phyloP scores from a whole-genome alignment of 1,140 invertebrate genomes.

The Platyura marginata region DNA sequence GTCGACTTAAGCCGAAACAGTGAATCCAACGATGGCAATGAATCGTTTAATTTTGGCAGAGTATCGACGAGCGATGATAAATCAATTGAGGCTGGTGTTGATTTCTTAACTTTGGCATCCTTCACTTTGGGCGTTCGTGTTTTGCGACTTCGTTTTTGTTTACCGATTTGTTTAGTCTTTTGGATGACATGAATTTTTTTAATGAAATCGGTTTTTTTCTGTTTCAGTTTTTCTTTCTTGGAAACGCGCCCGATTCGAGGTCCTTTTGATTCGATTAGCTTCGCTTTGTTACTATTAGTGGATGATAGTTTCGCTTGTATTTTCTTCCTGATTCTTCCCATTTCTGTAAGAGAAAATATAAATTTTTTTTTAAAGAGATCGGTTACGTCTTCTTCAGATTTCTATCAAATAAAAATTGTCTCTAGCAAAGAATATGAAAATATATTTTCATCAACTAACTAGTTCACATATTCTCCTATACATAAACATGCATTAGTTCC shows the following conservation, averaged over 20 bases:
- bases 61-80: not conserved
- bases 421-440: too few species aligned
- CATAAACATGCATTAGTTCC: slow-evolving; percentile 91
- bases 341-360: too few species aligned
- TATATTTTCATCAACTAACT: not conserved
- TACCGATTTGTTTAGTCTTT: not conserved
- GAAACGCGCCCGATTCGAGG: too few species aligned
- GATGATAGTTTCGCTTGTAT: too few species aligned
- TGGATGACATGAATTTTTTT: not conserved
- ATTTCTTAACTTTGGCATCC: not conserved
- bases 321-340: too few species aligned
- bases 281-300: too few species aligned
- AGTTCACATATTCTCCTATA: slow-evolving; percentile 22
- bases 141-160: not conserved
- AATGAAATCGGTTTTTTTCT: not conserved
- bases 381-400: too few species aligned
- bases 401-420: too few species aligned
- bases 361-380: too few species aligned
- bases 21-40: not conserved
- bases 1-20: not conserved
- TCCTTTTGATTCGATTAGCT: too few species aligned
- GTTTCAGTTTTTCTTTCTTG: not conserved
- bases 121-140: not conserved
- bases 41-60: not conserved
- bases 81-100: not conserved